phyloP scores from a whole-genome alignment of 2,888 invertebrate species.

The Drosophila formosana region DNA sequence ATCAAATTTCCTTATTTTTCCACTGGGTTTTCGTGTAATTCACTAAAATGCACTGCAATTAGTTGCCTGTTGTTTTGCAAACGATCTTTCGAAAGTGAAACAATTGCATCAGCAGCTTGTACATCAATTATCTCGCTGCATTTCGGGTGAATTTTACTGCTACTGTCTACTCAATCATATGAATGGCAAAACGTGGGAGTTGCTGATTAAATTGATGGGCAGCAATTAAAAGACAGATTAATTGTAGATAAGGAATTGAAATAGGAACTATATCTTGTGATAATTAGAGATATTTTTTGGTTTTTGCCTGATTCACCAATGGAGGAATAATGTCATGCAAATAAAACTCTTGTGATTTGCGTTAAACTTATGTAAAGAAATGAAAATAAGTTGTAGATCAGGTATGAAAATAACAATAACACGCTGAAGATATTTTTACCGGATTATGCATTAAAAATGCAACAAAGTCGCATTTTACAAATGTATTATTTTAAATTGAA shows the following conservation, averaged over 20 bases:
- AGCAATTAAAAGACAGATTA: neutral
- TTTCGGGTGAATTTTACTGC: neutral
- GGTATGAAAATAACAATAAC: too few species aligned
- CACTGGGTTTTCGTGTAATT: neutral
- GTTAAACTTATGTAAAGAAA: too few species aligned
- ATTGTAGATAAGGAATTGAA: neutral
- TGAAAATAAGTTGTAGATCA: too few species aligned
- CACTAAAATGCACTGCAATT: neutral
- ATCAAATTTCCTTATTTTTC: neutral
- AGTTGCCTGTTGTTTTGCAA: neutral
- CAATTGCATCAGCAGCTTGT: conserved; percentile 4
- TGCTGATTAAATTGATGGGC: neutral
- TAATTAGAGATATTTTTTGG: neutral
- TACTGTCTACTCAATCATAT: neutral
- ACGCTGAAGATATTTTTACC: too few species aligned
- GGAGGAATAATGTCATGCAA: too few species aligned
- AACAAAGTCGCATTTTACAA: neutral
- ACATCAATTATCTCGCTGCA: conserved; percentile 5
- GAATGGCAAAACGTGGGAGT: neutral
- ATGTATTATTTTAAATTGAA: neutral
- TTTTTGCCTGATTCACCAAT: neutral
- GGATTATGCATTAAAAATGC: too few species aligned
- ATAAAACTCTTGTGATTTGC: too few species aligned
- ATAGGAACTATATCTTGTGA: too few species aligned
- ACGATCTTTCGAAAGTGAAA: neutral